phyloP scores from a whole-genome alignment of 2,888 invertebrate species.

The Phymatocera aterrima region DNA sequence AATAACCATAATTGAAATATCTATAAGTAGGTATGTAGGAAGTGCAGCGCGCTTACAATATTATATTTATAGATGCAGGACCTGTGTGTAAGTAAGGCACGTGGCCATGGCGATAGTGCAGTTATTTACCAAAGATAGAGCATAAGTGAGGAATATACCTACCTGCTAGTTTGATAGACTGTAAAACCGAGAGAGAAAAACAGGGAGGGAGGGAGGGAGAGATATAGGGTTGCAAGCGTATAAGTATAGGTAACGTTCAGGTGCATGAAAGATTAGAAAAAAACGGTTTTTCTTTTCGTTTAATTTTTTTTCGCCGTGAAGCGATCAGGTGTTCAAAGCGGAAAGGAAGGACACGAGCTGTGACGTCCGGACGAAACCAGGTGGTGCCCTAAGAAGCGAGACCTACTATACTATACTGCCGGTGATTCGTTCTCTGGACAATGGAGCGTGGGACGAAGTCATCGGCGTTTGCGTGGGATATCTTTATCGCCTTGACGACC shows the following conservation, averaged over 20 bases:
- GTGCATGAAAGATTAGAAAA: constrained; percentile 40
- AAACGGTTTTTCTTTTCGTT: neutral
- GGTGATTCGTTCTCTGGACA: constrained; percentile 40
- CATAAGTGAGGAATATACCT: no score
- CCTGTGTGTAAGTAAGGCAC: no score
- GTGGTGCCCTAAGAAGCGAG: constrained; percentile 33
- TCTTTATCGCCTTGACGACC: constrained; percentile 41
- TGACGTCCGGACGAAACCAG: constrained; percentile 40
- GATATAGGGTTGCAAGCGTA: no score
- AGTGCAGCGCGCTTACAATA: neutral
- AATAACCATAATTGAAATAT: constrained; percentile 44
- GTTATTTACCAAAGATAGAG: constrained; percentile 19
- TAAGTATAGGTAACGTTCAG: constrained; percentile 6
- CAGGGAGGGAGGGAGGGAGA: neutral
- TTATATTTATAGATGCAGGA: constrained; percentile 13
- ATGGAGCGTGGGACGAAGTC: constrained; percentile 35
- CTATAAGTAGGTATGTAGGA: constrained; percentile 34
- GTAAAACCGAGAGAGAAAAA: neutral
- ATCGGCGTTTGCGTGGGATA: constrained; percentile 41
- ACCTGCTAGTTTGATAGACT: no score
- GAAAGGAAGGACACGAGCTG: constrained; percentile 33
- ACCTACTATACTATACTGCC: neutral
- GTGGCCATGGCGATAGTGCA: constrained; percentile 35
- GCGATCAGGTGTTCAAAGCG: constrained; percentile 44
- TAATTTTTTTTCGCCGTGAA: neutral